These are phyloP conservation scores for Ia io DNA, from an alignment of 2,113 vertebrate species.

Conservation along the genomic window DNA sequence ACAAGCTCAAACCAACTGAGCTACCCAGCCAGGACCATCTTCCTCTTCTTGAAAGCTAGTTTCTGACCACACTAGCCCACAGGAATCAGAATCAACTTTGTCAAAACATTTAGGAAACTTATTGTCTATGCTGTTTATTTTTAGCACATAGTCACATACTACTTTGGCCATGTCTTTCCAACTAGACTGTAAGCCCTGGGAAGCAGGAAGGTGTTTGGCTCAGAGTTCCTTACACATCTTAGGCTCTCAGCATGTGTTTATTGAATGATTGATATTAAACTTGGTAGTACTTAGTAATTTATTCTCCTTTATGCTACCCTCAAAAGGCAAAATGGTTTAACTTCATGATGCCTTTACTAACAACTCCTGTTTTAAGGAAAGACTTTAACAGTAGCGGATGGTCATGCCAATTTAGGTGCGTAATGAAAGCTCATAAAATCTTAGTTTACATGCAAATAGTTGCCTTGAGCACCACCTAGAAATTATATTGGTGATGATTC, in stretches of 20 bases:
- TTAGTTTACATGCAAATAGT: neutral
- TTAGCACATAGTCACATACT: neutral
- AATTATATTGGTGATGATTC: neutral
- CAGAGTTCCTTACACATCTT: neutral
- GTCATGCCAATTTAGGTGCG: slow-evolving; percentile 21
- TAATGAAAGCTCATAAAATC: slow-evolving; percentile 41
- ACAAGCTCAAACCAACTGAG: neutral
- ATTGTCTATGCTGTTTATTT: neutral
- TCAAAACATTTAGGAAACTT: neutral
- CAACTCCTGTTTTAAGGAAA: neutral
- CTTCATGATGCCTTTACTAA: neutral
- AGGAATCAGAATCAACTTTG: neutral
- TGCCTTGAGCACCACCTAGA: neutral
- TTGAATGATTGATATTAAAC: neutral
- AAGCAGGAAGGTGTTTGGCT: neutral
- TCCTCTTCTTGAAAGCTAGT: neutral
- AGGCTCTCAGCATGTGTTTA: neutral
- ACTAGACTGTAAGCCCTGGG: neutral
- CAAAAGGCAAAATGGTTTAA: neutral
- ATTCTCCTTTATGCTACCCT: neutral
- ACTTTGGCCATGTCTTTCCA: neutral
- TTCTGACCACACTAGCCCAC: neutral
- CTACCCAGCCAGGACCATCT: neutral
- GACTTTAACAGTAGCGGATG: neutral
- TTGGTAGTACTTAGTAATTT: neutral